Evolutionary conservation across 2,888 invertebrate genomes (phyloP), one percentile per base, ranked within the genome.

Genomic region (Chymomyza fuscimana): DNA sequence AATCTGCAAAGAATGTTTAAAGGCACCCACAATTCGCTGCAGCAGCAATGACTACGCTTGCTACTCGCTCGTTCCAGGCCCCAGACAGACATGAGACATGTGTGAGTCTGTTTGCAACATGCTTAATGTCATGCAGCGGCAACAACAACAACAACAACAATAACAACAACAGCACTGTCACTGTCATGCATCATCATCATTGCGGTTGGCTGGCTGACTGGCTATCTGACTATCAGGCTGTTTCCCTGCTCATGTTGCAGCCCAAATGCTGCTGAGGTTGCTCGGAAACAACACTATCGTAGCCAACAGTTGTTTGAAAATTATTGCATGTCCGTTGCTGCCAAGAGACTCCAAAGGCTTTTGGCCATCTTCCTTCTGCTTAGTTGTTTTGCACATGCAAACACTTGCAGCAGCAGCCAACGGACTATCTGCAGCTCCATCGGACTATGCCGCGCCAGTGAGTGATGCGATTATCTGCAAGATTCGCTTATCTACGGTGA

Each of bases 401-500:
- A 60, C 60, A 60, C 60, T 60, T 60, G 60, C 60, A 60, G 79
- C 60, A 60, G 79, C 79, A 81, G 81, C 80, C 72, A 84, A 79
- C 80, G 81, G 82, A 84, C 75, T 79, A 81, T 79, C 73, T 76
- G 83, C 80, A 75, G 19, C 51, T 70, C 32, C 60, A 64, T 51
- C 63, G 59, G 61, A 52, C 64, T 60, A 61, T 50, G 61, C 56
- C 62, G 61, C 46, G 32, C 72, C 89, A 86, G 85, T 86, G 90
- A 87, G 89, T 88, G 88, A 88, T 90, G 88, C 89, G 88, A 88
- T 88, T 88, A 88, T 87, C 81, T 86, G 89, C 87, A 78, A 89
- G 89, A 89, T 88, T 89, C 89, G 87, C 90, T 90, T 89, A 89
- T 89, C 88, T 90, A 89, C 88, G 88, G 88, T 89, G 89, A 89